Base-by-base conservation (phyloP, 2,888 invertebrate genomes). In the Napeogenes inachia region DNA sequence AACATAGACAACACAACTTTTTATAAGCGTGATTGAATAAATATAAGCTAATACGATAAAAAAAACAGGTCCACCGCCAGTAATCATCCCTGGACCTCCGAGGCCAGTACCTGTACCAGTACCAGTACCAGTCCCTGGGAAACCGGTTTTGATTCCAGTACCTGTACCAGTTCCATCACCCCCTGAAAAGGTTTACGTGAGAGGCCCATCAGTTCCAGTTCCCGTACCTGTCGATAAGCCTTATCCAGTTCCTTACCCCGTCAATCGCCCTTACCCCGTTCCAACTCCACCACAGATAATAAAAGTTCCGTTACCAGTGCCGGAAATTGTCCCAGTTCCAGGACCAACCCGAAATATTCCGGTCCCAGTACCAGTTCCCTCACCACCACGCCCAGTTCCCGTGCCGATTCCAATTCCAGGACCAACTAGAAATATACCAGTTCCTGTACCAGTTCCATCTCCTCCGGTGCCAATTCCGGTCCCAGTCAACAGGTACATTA, bases 71-170 rank as follows among this genome's bases (percentile, higher is more conserved):
- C 84, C 84, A 42, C 83, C 82, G 45, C 84, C 85, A 8, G 70
- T 79, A 38, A 60, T 81, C 2, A 77, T 87, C 50, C 87, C 86
- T 2, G 87, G 88, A 54, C 86, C 85, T 3, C 77, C 80, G 4
- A 83, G 85, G 58, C 86, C 86, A 2, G 21, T 21, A 21, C 21
- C 21, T 21, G 21, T 83, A 80, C 70, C 21, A 21, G 21, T 21
- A 21, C 87, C 87, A 3, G 84, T 87, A 10, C 85, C 86, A 0
- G 81, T 85, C 2, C 77, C 79, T 50, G 50, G 50, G 10, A 6
- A 6, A 12, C 21, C 8, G 21, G 30, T 21, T 2, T 8, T 79
- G 0, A 66, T 75, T 2, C 75, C 75, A 0, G 68, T 76, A 0
- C 77, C 77, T 0, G 70, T 74, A 4, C 68, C 71, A 4, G 62